Percentiles rank a stretch among this genome's conserved stretches.
phyloP scores from a whole-genome alignment of 2,797 vertebrate species.

The Loriculus beryllinus region DNA sequence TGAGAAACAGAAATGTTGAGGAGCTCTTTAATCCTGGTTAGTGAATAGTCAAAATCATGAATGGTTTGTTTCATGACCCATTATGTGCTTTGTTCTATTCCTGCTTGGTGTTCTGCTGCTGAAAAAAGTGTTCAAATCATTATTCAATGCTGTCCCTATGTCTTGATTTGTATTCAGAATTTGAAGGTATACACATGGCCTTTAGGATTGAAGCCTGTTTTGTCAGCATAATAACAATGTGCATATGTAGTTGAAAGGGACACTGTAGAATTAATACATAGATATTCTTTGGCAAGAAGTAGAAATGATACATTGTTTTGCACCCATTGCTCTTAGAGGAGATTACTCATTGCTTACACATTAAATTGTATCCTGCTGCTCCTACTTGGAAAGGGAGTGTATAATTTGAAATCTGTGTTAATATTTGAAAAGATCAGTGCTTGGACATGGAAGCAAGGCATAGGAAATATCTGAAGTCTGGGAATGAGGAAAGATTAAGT shows the following conservation, averaged over 20 bases:
- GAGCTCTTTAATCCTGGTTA: not conserved
- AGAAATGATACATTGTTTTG: not conserved
- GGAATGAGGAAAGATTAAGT: not conserved
- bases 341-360: not conserved
- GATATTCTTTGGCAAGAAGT: not conserved
- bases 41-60: not conserved
- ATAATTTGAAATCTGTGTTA: not conserved
- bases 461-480: not conserved
- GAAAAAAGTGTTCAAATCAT: not conserved
- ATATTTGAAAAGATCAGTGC: not conserved
- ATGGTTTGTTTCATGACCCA: not conserved
- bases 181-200: not conserved
- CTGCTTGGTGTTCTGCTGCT: not conserved
- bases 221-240: not conserved
- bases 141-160: too few relatives aligned
- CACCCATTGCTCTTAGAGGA: not conserved
- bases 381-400: not conserved
- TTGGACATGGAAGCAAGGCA: not conserved
- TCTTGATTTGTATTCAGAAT: not conserved
- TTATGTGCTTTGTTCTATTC: not conserved
- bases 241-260: not conserved
- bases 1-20: not conserved
- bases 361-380: not conserved
- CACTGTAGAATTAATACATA: not conserved
- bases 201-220: not conserved